A percentile compares a stretch with the other conserved stretches of the same genome.
These are phyloP conservation scores for Zootermopsis nevadensis DNA, from an alignment of 2,888 invertebrate genomes.

Conservation along the genomic window DNA sequence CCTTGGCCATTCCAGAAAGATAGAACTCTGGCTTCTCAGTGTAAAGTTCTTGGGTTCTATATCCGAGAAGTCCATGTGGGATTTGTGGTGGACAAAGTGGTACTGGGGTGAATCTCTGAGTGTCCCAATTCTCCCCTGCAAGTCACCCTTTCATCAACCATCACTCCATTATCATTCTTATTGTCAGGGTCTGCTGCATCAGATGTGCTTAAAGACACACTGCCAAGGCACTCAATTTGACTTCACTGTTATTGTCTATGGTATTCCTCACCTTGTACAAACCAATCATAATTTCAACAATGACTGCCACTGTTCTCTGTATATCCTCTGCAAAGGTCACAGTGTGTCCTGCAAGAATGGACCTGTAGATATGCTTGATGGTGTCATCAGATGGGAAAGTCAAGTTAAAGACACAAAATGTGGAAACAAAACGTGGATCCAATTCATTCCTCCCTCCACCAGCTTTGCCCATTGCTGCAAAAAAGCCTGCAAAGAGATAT, in stretches of 20 bases:
- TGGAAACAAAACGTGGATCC: conserved; percentile 90
- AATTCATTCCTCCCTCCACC: conserved; percentile 92
- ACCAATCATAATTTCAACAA: conserved; percentile 83
- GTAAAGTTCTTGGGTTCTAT: too few species aligned
- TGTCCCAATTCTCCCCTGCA: too few species aligned
- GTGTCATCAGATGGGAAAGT: conserved; percentile 84
- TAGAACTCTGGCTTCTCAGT: too few species aligned
- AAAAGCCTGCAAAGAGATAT: conserved; percentile 67
- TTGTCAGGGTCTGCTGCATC: too few species aligned
- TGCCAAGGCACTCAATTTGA: too few species aligned
- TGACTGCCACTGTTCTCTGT: conserved; percentile 70
- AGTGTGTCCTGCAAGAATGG: conserved; percentile 84
- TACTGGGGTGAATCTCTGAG: too few species aligned
- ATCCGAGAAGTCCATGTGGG: too few species aligned
- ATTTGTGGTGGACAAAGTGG: neutral
- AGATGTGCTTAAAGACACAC: too few species aligned
- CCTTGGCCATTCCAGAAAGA: too few species aligned
- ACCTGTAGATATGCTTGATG: conserved; percentile 82
- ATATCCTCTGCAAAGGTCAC: conserved; percentile 75
- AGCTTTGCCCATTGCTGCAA: conserved; percentile 88
- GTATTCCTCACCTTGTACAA: conserved; percentile 76
- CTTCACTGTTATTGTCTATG: too few species aligned
- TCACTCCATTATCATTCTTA: too few species aligned
- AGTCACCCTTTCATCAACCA: too few species aligned
- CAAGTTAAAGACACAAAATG: conserved; percentile 89